phyloP scores from a whole-genome alignment of 1,140 invertebrate genomes.

The Lamellibrachia luymesi region DNA sequence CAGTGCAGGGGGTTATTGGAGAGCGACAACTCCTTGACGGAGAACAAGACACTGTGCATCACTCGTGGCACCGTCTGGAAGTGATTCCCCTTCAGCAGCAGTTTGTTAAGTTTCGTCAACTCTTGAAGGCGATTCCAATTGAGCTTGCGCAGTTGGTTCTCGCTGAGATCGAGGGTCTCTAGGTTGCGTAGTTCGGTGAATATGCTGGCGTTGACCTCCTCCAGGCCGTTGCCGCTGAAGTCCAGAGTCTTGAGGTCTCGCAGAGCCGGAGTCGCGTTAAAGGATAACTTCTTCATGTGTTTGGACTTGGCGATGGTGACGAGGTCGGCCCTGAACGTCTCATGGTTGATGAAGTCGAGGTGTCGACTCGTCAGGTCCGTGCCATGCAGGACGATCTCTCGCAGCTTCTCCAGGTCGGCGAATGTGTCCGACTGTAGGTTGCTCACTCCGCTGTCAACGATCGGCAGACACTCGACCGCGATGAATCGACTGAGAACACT shows the following conservation, averaged over 20 bases:
- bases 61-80: slow-evolving; percentile 23
- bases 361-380: slow-evolving; percentile 10
- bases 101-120: slow-evolving; percentile 19
- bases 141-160: slow-evolving; percentile 11
- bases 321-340: slow-evolving; percentile 5
- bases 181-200: slow-evolving; percentile 15
- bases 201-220: background rate
- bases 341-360: slow-evolving; percentile 12
- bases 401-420: slow-evolving; percentile 13
- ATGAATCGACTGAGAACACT: background rate
- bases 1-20: slow-evolving; percentile 25
- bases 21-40: slow-evolving; percentile 20
- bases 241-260: slow-evolving; percentile 11
- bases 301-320: slow-evolving; percentile 15
- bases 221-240: slow-evolving; percentile 3
- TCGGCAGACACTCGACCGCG: slow-evolving; percentile 20
- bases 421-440: slow-evolving; percentile 15
- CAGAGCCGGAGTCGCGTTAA: background rate
- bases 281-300: background rate
- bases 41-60: slow-evolving; percentile 21
- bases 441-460: slow-evolving; percentile 10
- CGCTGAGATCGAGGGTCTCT: slow-evolving; percentile 21
- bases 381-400: slow-evolving; percentile 13
- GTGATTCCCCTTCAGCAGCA: slow-evolving; percentile 20
- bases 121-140: slow-evolving; percentile 12